A percentile compares a stretch with the other conserved stretches of the same genome.
Evolutionary conservation across 2,113 vertebrate species (phyloP).

Genomic region (Phyllostomus hastatus): DNA sequence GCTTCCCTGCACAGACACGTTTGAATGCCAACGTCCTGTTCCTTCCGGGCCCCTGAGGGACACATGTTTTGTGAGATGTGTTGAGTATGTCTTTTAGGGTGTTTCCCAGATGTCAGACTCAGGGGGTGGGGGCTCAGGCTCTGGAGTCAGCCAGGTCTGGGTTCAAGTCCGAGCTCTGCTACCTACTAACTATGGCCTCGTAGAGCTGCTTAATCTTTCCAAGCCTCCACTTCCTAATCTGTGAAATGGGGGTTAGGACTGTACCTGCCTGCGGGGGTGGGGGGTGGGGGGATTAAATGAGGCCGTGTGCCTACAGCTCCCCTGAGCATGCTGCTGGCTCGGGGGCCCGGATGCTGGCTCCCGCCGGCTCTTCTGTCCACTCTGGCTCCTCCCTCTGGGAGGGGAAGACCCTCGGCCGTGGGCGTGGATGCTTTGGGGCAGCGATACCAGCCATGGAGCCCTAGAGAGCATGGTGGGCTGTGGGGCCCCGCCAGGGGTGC

Average conservation of each 20-base stretch:
- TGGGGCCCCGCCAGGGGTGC: background rate
- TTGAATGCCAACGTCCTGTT: accelerated
- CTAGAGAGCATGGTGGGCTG: accelerated
- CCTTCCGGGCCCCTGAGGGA: background rate
- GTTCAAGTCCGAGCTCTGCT: background rate
- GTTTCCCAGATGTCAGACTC: background rate
- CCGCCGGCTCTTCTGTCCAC: accelerated
- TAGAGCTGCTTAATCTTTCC: background rate
- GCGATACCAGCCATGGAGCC: background rate
- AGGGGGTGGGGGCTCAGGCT: background rate
- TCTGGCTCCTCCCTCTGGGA: background rate
- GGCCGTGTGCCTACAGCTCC: accelerated
- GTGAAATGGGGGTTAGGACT: background rate
- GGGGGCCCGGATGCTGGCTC: accelerated
- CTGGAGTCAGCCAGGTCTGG: background rate
- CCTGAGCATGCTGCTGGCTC: accelerated
- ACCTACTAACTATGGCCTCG: accelerated
- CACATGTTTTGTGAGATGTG: accelerated
- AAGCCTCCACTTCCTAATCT: background rate
- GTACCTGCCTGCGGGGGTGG: too few relatives aligned
- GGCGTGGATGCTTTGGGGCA: background rate
- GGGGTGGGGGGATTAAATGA: too few relatives aligned
- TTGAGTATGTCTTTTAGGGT: background rate
- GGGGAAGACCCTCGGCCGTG: accelerated
- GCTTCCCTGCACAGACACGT: accelerated